Evolutionary conservation across 2,113 vertebrate genomes (phyloP).

Genomic region (Lonchura striata): DNA sequence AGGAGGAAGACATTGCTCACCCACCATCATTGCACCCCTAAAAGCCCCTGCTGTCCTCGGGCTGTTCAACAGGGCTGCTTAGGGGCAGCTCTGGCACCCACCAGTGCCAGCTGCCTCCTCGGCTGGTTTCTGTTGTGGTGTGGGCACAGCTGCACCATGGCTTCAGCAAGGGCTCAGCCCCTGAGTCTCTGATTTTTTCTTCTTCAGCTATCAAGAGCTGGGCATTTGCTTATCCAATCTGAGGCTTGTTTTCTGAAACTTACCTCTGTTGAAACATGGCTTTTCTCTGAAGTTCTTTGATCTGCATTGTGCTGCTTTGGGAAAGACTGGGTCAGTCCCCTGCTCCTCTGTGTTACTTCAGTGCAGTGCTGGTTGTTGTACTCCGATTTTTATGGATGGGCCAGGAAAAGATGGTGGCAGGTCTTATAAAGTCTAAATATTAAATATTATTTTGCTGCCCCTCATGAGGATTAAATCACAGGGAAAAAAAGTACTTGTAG

Average conservation of each 20-base stretch:
- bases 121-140: fast-evolving
- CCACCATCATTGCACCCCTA: neutral
- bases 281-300: neutral
- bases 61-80: fast-evolving
- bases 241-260: neutral
- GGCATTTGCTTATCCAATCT: neutral
- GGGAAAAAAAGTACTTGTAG: neutral
- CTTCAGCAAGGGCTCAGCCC: neutral
- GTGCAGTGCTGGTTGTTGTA: neutral
- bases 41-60: neutral
- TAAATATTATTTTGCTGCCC: neutral
- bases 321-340: neutral
- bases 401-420: neutral
- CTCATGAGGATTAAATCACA: neutral
- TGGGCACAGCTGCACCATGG: fast-evolving
- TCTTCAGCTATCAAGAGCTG: neutral
- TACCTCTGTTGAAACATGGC: neutral
- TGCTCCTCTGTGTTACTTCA: neutral
- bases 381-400: neutral
- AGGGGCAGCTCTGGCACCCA: neutral
- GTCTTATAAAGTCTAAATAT: neutral
- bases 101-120: fast-evolving
- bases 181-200: neutral
- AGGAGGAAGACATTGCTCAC: neutral
- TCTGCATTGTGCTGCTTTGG: neutral